Conservation (phyloP, 2,797 vertebrate genomes). For the Onychomys torridus region DNA sequence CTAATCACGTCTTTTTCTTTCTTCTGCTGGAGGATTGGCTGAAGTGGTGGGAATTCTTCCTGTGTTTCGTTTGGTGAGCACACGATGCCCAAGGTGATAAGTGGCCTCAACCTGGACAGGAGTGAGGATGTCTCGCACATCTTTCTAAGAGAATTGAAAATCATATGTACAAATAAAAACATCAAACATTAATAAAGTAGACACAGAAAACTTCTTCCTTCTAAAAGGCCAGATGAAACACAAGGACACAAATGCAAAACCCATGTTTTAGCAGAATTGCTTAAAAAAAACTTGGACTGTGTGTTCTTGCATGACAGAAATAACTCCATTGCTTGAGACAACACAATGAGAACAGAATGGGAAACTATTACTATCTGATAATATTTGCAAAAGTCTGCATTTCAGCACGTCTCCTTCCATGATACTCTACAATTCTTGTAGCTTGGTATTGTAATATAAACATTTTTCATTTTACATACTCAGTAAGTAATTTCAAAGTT, state of each 20-base stretch:
- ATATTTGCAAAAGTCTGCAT: not conserved
- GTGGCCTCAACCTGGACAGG: slow-evolving; percentile 92
- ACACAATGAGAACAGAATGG: not conserved
- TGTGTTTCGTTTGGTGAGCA: slow-evolving; percentile 79
- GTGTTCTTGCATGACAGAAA: not conserved
- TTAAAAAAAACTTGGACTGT: not conserved
- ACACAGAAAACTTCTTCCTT: slow-evolving; percentile 29
- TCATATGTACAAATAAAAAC: slow-evolving; percentile 81
- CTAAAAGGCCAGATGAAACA: not conserved
- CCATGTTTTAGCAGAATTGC: not conserved
- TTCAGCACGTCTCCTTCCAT: not conserved
- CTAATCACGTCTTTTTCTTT: slow-evolving; percentile 88
- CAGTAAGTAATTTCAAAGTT: slow-evolving; percentile 3
- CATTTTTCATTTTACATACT: not conserved
- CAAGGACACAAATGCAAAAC: not conserved
- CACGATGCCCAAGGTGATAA: slow-evolving; percentile 90
- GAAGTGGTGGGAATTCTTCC: slow-evolving; percentile 90
- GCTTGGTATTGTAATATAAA: not conserved
- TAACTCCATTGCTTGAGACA: not conserved
- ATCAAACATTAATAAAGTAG: slow-evolving; percentile 61
- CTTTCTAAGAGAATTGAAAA: slow-evolving; percentile 91
- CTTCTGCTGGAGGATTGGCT: slow-evolving; percentile 93
- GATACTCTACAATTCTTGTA: not conserved
- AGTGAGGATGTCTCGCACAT: slow-evolving; percentile 95
- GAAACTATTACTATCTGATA: not conserved